phyloP scores from a whole-genome alignment of 2,888 invertebrate genomes.

The Cryptocephalus moraei region DNA sequence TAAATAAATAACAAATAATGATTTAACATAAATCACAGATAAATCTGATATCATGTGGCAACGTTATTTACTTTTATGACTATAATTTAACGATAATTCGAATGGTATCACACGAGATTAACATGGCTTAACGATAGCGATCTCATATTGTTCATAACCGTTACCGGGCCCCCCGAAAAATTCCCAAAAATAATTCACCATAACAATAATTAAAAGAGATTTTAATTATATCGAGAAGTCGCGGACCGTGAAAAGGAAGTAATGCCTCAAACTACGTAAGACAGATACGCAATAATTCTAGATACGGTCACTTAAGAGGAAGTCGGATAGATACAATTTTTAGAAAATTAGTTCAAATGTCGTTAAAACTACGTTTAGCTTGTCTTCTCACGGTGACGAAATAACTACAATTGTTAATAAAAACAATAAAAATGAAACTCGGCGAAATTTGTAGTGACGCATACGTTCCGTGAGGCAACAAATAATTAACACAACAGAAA shows the following conservation, averaged over 20 bases:
- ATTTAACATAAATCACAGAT: no score
- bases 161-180: neutral
- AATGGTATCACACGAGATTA: neutral
- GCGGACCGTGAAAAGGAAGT: neutral
- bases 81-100: neutral
- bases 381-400: constrained; percentile 22
- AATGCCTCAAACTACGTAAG: neutral
- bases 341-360: neutral
- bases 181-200: neutral
- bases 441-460: constrained; percentile 20
- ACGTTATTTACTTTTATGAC: neutral
- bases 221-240: neutral
- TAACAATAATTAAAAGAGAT: constrained; percentile 5
- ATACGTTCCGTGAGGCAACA: constrained; percentile 13
- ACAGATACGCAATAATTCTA: no score
- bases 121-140: neutral
- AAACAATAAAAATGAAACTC: constrained; percentile 23
- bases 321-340: no score
- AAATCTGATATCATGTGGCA: neutral
- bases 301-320: no score
- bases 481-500: constrained; percentile 10
- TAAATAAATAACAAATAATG: no score
- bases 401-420: constrained; percentile 19
- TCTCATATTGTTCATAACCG: neutral
- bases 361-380: neutral